Evolutionary conservation across 2,888 invertebrate genomes (phyloP).

Genomic region (Apodemia zela): DNA sequence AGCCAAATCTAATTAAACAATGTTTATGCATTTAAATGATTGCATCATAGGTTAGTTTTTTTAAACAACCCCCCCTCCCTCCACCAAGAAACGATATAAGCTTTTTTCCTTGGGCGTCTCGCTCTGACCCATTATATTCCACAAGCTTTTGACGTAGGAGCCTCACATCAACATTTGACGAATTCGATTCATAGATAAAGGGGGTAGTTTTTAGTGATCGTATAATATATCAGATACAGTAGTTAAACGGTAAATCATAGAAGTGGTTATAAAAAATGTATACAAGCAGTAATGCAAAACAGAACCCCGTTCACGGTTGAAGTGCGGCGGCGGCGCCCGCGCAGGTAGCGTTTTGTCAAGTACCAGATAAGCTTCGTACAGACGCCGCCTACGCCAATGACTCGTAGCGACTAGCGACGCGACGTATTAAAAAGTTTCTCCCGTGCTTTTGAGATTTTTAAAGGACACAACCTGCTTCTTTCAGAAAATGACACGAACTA

Average conservation of each 20-base stretch:
- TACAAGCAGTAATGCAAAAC: slow-evolving; percentile 39
- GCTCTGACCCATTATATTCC: too few relatives aligned
- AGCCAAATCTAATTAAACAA: too few relatives aligned
- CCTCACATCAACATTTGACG: too few relatives aligned
- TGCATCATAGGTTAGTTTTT: too few relatives aligned
- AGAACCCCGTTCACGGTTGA: slow-evolving; percentile 52
- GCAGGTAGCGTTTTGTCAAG: slow-evolving; percentile 60
- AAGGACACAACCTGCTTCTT: neutral
- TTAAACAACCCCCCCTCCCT: too few relatives aligned
- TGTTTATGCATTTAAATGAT: too few relatives aligned
- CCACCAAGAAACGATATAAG: too few relatives aligned
- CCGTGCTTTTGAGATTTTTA: neutral
- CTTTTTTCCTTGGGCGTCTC: too few relatives aligned
- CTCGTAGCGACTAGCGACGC: slow-evolving; percentile 6
- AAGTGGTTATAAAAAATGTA: slow-evolving; percentile 34
- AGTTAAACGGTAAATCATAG: slow-evolving; percentile 30
- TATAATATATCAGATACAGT: slow-evolving; percentile 21
- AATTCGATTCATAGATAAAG: neutral
- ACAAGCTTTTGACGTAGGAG: too few relatives aligned
- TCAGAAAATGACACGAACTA: too few relatives aligned
- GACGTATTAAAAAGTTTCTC: slow-evolving; percentile 3
- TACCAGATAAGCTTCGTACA: slow-evolving; percentile 47
- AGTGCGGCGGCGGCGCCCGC: slow-evolving; percentile 51
- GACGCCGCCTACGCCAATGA: slow-evolving; percentile 35
- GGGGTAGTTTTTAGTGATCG: neutral